phyloP scores from a whole-genome alignment of 1,140 invertebrate species.

The Holcopasites calliopsidis region DNA sequence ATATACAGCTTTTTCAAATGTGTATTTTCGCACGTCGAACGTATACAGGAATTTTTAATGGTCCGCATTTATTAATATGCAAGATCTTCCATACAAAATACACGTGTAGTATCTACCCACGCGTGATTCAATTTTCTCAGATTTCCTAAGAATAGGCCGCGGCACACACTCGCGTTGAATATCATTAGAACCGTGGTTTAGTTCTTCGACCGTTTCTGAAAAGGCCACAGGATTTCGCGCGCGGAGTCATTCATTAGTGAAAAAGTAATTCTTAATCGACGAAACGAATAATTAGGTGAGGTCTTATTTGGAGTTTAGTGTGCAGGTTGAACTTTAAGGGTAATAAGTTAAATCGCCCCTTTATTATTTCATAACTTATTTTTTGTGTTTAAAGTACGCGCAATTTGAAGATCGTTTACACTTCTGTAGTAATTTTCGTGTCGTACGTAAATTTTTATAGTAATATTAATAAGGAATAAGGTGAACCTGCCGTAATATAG shows the following conservation, averaged over 20 bases:
- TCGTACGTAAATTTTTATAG: not conserved
- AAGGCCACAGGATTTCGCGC: conserved; percentile 31
- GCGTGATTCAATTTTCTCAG: conserved; percentile 52
- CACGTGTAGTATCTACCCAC: conserved; percentile 28
- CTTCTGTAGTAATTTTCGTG: not conserved
- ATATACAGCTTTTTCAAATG: not conserved
- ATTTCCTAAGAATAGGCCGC: conserved; percentile 66
- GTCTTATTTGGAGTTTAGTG: not conserved
- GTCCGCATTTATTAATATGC: conserved; percentile 4
- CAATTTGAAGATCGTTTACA: not conserved
- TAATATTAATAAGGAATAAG: not conserved
- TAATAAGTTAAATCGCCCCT: not conserved
- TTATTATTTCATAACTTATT: not conserved
- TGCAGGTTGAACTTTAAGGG: not conserved
- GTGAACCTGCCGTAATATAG: not conserved
- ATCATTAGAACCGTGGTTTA: conserved; percentile 57
- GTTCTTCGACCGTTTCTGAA: conserved; percentile 58
- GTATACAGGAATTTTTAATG: conserved; percentile 21
- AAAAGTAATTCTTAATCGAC: not conserved
- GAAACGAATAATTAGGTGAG: not conserved
- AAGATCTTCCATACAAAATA: conserved; percentile 5
- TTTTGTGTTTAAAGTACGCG: not conserved
- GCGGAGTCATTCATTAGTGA: not conserved
- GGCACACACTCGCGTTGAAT: conserved; percentile 50
- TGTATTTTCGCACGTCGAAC: no score